Conservation (phyloP, 37 sponge, comb jelly and placozoan genomes). For the Hexactinellida sp. region DNA sequence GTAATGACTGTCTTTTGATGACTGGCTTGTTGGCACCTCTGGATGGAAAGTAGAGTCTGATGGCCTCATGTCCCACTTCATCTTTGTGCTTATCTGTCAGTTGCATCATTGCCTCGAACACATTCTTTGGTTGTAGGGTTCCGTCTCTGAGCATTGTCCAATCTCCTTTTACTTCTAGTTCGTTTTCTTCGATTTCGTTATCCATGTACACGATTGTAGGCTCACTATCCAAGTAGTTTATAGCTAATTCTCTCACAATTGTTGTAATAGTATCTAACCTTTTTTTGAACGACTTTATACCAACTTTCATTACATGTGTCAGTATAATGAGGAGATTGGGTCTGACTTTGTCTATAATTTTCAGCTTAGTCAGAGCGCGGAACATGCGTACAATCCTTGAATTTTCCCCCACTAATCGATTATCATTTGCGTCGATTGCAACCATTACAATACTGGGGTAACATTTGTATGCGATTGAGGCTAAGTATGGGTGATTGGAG, state of each 20-base stretch:
- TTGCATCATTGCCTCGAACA: slow-evolving; percentile 7
- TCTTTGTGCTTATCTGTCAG: not conserved
- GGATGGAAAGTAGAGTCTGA: not conserved
- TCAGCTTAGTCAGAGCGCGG: not conserved
- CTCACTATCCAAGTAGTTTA: not conserved
- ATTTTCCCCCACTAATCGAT: not conserved
- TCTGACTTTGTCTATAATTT: not conserved
- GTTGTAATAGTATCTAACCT: not conserved
- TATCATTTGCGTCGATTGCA: not conserved
- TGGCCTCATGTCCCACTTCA: slow-evolving; percentile 1
- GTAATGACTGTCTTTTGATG: not conserved
- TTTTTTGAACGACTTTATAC: not conserved
- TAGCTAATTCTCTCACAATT: not conserved
- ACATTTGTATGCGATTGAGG: not conserved
- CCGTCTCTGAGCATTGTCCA: not conserved
- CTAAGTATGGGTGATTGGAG: not conserved
- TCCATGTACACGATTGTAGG: not conserved
- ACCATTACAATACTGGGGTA: not conserved
- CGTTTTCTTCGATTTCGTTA: not conserved
- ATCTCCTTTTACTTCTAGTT: not conserved
- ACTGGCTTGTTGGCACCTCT: not conserved
- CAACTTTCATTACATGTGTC: not conserved
- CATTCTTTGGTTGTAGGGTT: slow-evolving; percentile 4
- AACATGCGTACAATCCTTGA: not conserved
- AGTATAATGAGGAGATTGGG: slow-evolving; percentile 1